Conservation (phyloP, 1,140 invertebrate species). For the Anadara kagoshimensis region DNA sequence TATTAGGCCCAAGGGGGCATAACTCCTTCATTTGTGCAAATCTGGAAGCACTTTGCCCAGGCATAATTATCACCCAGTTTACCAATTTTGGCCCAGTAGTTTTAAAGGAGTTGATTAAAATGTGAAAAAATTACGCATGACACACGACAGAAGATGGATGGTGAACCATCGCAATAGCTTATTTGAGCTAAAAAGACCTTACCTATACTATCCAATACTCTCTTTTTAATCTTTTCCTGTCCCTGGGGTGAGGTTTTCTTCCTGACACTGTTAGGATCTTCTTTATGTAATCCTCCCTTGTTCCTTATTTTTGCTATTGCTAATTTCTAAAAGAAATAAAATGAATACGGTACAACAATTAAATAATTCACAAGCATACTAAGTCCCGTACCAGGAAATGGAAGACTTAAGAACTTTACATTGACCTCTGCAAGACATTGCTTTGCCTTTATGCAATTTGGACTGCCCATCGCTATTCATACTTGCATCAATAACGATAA, state of each 20-base stretch:
- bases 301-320: slow-evolving; percentile 61
- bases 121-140: too few species aligned
- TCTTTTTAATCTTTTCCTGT: slow-evolving; percentile 59
- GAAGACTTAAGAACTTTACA: not conserved
- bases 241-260: slow-evolving; percentile 52
- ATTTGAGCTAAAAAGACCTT: too few species aligned
- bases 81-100: too few species aligned
- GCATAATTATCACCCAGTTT: too few species aligned
- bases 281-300: slow-evolving; percentile 64
- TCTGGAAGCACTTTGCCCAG: too few species aligned
- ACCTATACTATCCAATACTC: slow-evolving; percentile 52
- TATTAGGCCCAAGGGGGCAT: too few species aligned
- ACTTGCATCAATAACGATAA: too few species aligned
- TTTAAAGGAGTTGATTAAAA: too few species aligned
- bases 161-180: too few species aligned
- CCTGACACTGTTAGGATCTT: slow-evolving; percentile 66
- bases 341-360: slow-evolving; percentile 1
- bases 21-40: too few species aligned
- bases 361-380: not conserved
- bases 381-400: not conserved
- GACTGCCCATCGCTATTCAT: too few species aligned
- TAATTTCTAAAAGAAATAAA: slow-evolving; percentile 54
- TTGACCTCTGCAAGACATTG: not conserved
- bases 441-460: not conserved
- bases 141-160: too few species aligned